phyloP scores from a whole-genome alignment of 2,888 invertebrate genomes.

The Eretmocerus hayati region DNA sequence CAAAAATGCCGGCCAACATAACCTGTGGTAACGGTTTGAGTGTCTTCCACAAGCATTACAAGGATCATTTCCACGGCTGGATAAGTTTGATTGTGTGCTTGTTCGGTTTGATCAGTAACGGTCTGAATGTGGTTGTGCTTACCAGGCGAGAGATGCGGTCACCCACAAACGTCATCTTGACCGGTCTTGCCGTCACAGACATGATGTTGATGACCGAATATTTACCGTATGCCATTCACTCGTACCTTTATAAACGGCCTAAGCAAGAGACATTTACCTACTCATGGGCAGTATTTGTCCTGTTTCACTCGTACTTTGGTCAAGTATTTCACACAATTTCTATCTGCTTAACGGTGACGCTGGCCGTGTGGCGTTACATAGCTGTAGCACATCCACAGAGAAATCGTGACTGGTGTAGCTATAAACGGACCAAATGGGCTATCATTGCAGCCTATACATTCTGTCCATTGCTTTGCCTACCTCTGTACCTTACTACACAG shows the following conservation, averaged over 20 bases:
- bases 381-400: conserved; percentile 76
- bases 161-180: conserved; percentile 86
- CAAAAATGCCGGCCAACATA: too few species aligned
- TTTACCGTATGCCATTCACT: conserved; percentile 80
- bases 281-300: conserved; percentile 76
- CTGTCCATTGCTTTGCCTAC: conserved; percentile 78
- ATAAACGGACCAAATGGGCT: conserved; percentile 67
- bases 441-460: conserved; percentile 66
- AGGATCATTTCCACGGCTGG: conserved; percentile 74
- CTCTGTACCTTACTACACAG: conserved; percentile 72
- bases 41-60: conserved; percentile 60
- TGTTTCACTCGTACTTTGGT: conserved; percentile 84
- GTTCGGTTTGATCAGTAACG: conserved; percentile 83
- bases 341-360: conserved; percentile 84
- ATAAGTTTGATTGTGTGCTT: conserved; percentile 79
- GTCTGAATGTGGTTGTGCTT: conserved; percentile 85
- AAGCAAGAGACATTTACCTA: conserved; percentile 56
- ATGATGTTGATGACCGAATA: conserved; percentile 92
- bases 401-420: conserved; percentile 76
- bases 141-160: conserved; percentile 85
- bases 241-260: conserved; percentile 58
- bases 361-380: conserved; percentile 89
- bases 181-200: conserved; percentile 85
- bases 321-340: conserved; percentile 86
- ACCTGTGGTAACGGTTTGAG: conserved; percentile 55